Base-by-base conservation (phyloP, 2,888 invertebrate genomes). In the Apodemia mormo region DNA sequence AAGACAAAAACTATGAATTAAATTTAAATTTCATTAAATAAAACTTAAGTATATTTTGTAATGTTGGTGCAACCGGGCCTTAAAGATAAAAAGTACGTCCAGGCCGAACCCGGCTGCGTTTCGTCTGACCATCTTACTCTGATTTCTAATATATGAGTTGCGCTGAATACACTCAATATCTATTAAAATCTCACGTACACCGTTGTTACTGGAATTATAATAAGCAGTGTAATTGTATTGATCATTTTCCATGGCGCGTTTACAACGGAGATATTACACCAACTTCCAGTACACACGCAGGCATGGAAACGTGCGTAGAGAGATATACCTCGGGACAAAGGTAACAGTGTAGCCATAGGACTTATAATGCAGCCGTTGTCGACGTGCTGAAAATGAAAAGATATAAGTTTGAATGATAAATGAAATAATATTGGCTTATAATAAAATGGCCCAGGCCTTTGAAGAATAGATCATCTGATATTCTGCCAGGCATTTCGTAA, bases 261-360 rank as follows among this genome's bases (percentile, higher is more conserved):
- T 2, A 1, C 45, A 10, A 40, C 8, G 5, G 70, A 72, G 1
- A 45, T 10, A 71, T 91, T 91, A 74, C 90, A 90, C 83, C 87
- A 87, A 67, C 75, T 83, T 0, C 84, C 82, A 0, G 79, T 81
- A 68, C 91, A 92, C 7, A 92, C 91, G 78, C 91, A 92, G 1
- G 85, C 89, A 74, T 89, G 87, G 78, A 90, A 88, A 0, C 90
- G 82, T 1, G 90, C 87, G 77, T 81, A 91, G 14, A 92, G 80
- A 0, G 91, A 91, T 0, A 90, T 78, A 1, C 85, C 86, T 4
- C 90, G 80, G 0, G 90, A 89, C 2, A 91, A 76, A 0, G 91
- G 90, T 5, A 89, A 79, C 0, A 90, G 77, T 0, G 89, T 82
- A 0, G 91, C 89, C 81, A 86, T 82, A 0, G 91, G 89, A 30